Conservation (phyloP, 2,113 vertebrate species). For the Oncorhynchus clarkii region DNA sequence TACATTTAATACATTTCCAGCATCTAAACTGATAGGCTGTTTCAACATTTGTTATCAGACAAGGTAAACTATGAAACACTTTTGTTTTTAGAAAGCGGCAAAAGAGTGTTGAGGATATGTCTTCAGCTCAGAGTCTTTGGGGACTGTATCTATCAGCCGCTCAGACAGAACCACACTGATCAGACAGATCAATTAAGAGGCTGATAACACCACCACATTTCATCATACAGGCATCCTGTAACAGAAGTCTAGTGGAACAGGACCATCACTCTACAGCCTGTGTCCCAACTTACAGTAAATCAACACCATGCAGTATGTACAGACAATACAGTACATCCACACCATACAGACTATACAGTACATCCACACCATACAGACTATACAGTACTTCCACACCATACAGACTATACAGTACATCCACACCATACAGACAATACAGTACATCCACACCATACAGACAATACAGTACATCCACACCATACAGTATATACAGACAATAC, state of each 20-base stretch:
- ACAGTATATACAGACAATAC: too few relatives aligned
- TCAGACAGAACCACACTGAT: constrained; percentile 55
- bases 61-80: constrained; percentile 58
- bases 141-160: constrained; percentile 27
- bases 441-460: too few relatives aligned
- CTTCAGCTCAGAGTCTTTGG: constrained; percentile 44
- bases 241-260: neutral
- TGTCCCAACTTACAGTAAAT: constrained; percentile 23
- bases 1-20: constrained; percentile 33
- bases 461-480: too few relatives aligned
- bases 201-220: constrained; percentile 49
- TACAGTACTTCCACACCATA: too few relatives aligned
- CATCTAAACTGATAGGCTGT: constrained; percentile 53
- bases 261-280: constrained; percentile 34
- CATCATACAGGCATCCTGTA: constrained; percentile 40
- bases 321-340: neutral
- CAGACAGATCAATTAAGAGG: constrained; percentile 65
- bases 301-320: too few relatives aligned
- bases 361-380: too few relatives aligned
- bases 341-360: too few relatives aligned
- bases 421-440: too few relatives aligned
- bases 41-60: constrained; percentile 60
- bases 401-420: too few relatives aligned
- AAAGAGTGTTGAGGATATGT: constrained; percentile 38
- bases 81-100: constrained; percentile 51